Evolutionary conservation across 1,140 invertebrate genomes (phyloP), one percentile per base, ranked within the genome.

Genomic region (Ylistrum balloti): DNA sequence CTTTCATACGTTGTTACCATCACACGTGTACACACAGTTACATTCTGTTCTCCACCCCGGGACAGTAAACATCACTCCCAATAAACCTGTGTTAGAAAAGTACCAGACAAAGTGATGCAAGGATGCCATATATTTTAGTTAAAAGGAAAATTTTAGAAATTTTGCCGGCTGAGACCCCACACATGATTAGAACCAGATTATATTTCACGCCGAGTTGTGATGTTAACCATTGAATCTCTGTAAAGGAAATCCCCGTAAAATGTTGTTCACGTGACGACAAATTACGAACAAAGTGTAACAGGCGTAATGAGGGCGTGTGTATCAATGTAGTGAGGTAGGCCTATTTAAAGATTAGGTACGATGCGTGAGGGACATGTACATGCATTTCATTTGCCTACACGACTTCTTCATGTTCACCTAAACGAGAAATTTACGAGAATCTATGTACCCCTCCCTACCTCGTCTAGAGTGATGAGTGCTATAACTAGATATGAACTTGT

Each of bases 131-230:
- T 3, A n/a, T 22, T 22, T 74, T 74, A 3, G n/a, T 20, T 7
- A 20, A 56, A 56, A 56, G 41, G 41, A 45, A 74, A 17, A 0
- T n/a, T 28, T n/a, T n/a, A n/a, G n/a, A n/a, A 38, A 38, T 74
- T 74, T 74, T 28, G 56, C 28, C 56, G 0, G 22, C 17, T 1
- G n/a, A 28, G 56, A 74, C 56, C 56, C 56, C 56, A 74, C 56
- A 28, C 56, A 74, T 74, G 2, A 74, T 28, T 5, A 5, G 22
- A 74, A 5, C 5, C 56, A 74, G 13, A 7, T n/a, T 28, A 28
- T n/a, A 74, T 74, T 74, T n/a, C 56, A 74, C 5, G 56, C n/a
- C 22, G n/a, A 74, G 56, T 74, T 74, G n/a, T 74, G 56, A 74
- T 74, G 28, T 74, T 74, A 74, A 74, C 56, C 56, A 28, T 74